A percentile compares a stretch with the other conserved stretches of the same genome.
These are phyloP conservation scores for Palloptera scutellata DNA, from an alignment of 2,888 invertebrate species.

Conservation along the genomic window DNA sequence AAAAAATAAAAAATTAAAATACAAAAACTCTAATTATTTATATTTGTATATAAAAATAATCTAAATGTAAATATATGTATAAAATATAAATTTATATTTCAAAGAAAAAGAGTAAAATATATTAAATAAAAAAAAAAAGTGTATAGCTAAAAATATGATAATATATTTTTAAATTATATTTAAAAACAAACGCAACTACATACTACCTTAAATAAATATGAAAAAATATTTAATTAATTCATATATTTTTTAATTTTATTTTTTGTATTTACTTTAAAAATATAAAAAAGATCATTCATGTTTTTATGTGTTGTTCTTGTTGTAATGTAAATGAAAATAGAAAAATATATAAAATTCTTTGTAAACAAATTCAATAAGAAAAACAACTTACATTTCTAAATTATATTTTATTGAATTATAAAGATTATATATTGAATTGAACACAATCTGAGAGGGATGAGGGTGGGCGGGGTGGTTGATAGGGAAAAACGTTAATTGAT, in stretches of 20 bases:
- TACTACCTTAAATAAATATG: conserved; percentile 20
- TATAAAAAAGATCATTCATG: no score
- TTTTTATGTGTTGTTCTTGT: no score
- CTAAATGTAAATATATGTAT: conserved; percentile 24
- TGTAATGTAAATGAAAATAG: conserved; percentile 10
- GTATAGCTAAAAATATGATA: neutral
- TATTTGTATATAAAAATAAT: conserved; percentile 22
- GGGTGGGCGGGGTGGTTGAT: no score
- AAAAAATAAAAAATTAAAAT: conserved; percentile 17
- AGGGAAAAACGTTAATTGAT: no score
- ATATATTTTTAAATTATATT: conserved; percentile 9
- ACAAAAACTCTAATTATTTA: conserved; percentile 28
- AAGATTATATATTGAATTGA: conserved; percentile 32
- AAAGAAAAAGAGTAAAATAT: conserved; percentile 5
- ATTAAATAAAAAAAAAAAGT: conserved; percentile 19
- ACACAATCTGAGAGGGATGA: conserved; percentile 36
- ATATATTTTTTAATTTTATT: conserved; percentile 12
- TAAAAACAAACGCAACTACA: conserved; percentile 14
- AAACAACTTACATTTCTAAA: conserved; percentile 23
- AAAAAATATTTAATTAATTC: conserved; percentile 30
- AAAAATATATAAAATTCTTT: conserved; percentile 12
- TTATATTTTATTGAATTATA: conserved; percentile 29
- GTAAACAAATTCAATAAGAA: conserved; percentile 27
- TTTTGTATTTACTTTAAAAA: no score
- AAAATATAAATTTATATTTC: conserved; percentile 11